Base-by-base conservation (phyloP, 2,113 vertebrate genomes). In the Leptodactylus fuscus region DNA sequence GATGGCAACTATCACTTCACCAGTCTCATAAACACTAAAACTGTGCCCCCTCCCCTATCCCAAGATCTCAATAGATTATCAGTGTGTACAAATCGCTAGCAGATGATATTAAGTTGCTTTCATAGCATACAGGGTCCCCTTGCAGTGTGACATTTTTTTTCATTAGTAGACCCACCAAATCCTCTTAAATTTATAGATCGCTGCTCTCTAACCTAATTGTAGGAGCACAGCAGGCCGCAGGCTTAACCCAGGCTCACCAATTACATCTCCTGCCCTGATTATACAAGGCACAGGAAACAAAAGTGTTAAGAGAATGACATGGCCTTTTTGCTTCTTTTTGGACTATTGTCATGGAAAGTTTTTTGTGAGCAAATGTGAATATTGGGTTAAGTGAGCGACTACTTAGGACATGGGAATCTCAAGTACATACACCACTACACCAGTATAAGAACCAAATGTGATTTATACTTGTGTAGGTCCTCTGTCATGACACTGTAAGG, bases 71-170 rank as follows among this genome's bases (percentile, higher is more conserved):
- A 94, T 91, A 91, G 92, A 95, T 96, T 93, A 94, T 87, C 82
- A 29, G 92, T 90, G 90, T 88, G 94, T 89, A 92, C 94, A 94
- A 95, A 96, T 96, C 93, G 95, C 90, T 91, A 94, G 93, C 95
- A 95, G 95, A 96, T 95, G 95, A 96, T 92, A 95, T 93, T 94
- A 94, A 91, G 90, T 92, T 93, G 93, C 95, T 94, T 91, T 92
- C 92, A 94, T 95, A 93, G 94, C 92, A 91, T 94, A 91, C 91
- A 88, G 91, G 91, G 93, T 95, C 92, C 94, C 94, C 93, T 94
- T 95, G 92, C 88, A 88, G 92, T 91, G 91, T 90, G 93, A 94
- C 87, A 93, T 95, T 94, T 93, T 93, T 93, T 92, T 94, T 94
- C 93, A 93, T 93, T 93, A 92, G 92, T 91, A 90, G 90, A 89